Conservation (phyloP, 1,140 invertebrate species). For the Caenorhabditis remanei region DNA sequence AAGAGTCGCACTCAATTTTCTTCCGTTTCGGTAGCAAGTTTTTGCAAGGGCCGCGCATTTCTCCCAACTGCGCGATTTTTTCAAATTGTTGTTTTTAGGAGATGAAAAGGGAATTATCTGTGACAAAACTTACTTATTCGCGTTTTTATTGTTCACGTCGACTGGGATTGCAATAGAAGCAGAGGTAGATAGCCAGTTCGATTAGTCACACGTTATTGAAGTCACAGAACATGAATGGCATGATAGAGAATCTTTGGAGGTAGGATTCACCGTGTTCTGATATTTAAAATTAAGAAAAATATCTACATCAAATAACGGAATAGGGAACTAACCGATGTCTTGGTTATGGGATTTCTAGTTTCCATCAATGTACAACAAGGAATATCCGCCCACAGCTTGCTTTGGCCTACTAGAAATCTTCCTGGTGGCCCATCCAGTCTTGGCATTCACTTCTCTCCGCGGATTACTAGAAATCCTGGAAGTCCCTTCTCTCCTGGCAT, state of each 20-base stretch:
- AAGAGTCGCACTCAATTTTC: too few relatives aligned
- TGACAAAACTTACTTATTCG: too few relatives aligned
- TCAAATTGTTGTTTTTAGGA: too few relatives aligned
- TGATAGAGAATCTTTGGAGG: slow-evolving; percentile 91
- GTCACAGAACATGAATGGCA: slow-evolving; percentile 97
- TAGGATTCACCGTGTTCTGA: slow-evolving; percentile 87
- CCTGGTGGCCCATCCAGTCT: slow-evolving; percentile 76
- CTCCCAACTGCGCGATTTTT: too few relatives aligned
- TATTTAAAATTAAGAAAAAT: slow-evolving; percentile 40
- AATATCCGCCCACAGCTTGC: slow-evolving; percentile 94
- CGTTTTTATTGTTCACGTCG: too few relatives aligned
- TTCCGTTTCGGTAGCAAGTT: too few relatives aligned
- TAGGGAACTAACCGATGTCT: slow-evolving; percentile 85
- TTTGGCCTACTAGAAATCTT: slow-evolving; percentile 86
- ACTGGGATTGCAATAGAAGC: slow-evolving; percentile 93
- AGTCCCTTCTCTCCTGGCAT: slow-evolving; percentile 71
- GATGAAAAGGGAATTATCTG: too few relatives aligned
- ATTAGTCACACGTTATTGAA: slow-evolving; percentile 89
- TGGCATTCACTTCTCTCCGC: slow-evolving; percentile 82
- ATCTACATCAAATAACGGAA: background rate
- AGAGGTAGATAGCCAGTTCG: slow-evolving; percentile 95
- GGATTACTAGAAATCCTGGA: slow-evolving; percentile 78
- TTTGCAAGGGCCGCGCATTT: too few relatives aligned
- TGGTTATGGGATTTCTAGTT: slow-evolving; percentile 96
- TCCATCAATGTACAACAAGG: slow-evolving; percentile 92